phyloP scores from a whole-genome alignment of 2,888 invertebrate species.

The Minunthozetes semirufus region DNA sequence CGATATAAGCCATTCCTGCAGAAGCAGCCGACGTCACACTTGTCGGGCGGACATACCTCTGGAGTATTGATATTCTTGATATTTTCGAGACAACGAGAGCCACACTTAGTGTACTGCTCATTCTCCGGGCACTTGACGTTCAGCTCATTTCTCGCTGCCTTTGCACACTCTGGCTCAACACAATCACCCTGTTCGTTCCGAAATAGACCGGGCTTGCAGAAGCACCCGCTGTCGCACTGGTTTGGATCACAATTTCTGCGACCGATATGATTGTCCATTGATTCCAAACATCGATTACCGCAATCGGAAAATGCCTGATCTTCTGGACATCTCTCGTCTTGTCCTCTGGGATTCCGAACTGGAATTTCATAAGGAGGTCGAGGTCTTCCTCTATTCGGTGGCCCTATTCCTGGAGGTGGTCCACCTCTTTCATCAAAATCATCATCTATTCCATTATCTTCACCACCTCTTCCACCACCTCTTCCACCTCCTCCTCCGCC shows the following conservation, averaged over 20 bases:
- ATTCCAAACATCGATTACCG: neutral
- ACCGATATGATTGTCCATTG: no score
- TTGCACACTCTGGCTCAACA: neutral
- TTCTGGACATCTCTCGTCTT: neutral
- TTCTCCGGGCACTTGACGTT: neutral
- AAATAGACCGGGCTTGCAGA: neutral
- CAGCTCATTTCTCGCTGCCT: neutral
- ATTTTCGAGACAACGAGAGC: neutral
- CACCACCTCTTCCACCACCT: no score
- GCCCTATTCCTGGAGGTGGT: no score
- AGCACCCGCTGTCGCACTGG: neutral
- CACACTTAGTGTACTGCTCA: neutral
- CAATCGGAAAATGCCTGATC: neutral
- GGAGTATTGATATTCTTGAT: neutral
- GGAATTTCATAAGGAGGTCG: no score
- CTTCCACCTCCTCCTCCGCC: no score
- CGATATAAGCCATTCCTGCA: neutral
- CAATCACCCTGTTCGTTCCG: neutral
- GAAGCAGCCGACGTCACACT: constrained; percentile 23
- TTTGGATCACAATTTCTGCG: neutral
- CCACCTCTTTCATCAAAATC: no score
- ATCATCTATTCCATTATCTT: no score
- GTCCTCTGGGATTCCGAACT: no score
- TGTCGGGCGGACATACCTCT: neutral
- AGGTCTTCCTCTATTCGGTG: no score